These are phyloP conservation scores for Sebastes kiyomatsui DNA, from an alignment of 2,797 vertebrate genomes.

Conservation along the genomic window DNA sequence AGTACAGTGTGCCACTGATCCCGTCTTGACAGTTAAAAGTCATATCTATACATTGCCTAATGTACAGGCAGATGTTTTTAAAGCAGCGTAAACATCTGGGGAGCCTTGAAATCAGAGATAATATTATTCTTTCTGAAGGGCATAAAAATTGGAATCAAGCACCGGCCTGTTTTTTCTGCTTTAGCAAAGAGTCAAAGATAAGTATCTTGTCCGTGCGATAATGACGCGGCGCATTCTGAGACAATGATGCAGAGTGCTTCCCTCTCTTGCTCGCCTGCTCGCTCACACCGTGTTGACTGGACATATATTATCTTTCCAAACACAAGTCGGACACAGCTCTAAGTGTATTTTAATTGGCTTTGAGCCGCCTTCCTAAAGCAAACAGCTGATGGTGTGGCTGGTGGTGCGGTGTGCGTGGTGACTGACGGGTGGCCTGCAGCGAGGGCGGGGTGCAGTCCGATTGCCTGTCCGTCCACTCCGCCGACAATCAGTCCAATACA, in stretches of 20 bases:
- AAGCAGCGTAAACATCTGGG: conserved; percentile 36
- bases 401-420: conserved; percentile 81
- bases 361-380: conserved; percentile 90
- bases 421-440: conserved; percentile 85
- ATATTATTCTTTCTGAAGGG: conserved; percentile 50
- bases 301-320: conserved; percentile 86
- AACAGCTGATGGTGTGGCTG: conserved; percentile 86
- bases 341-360: conserved; percentile 95
- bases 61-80: conserved; percentile 39
- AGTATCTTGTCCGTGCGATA: conserved; percentile 60
- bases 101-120: conserved; percentile 41
- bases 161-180: conserved; percentile 42
- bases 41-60: conserved; percentile 11
- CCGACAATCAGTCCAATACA: conserved; percentile 83
- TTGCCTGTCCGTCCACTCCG: conserved; percentile 76
- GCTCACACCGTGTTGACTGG: conserved; percentile 62
- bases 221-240: conserved; percentile 44
- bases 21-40: conserved; percentile 26
- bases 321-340: conserved; percentile 81
- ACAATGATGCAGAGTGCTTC: conserved; percentile 66
- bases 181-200: conserved; percentile 37
- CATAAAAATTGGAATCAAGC: conserved; percentile 9
- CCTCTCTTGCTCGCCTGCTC: conserved; percentile 30
- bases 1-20: background rate
- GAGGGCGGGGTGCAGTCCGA: conserved; percentile 74